These are phyloP conservation scores for Semnornis frantzii DNA, from an alignment of 2,113 vertebrate species.

Conservation along the genomic window DNA sequence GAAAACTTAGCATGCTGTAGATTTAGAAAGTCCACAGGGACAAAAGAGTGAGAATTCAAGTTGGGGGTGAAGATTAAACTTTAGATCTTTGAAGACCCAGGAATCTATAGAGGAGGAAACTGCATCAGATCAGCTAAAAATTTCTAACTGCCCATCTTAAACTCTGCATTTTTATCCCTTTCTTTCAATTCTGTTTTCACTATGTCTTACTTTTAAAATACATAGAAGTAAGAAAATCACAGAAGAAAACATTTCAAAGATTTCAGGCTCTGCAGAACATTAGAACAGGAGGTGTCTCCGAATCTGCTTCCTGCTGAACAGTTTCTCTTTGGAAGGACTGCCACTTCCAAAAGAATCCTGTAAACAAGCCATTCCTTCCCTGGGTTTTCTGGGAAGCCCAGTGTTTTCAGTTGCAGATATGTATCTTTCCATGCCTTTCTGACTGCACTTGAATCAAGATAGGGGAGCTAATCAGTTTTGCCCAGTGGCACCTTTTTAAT, in stretches of 20 bases:
- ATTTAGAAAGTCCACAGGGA: background rate
- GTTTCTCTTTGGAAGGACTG: background rate
- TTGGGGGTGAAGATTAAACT: background rate
- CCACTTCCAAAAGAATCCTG: background rate
- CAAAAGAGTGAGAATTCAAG: background rate
- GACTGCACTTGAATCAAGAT: background rate
- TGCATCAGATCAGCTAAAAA: background rate
- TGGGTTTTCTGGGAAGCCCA: background rate
- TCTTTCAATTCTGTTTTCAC: background rate
- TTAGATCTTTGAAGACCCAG: background rate
- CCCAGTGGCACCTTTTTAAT: background rate
- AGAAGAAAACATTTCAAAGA: background rate
- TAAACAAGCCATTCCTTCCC: background rate
- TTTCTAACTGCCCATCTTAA: background rate
- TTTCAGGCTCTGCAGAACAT: background rate
- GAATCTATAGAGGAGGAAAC: background rate
- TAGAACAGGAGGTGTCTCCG: background rate
- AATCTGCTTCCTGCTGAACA: background rate
- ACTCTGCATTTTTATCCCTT: background rate
- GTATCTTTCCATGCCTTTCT: background rate
- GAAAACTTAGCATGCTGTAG: rapidly evolving
- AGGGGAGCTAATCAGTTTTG: background rate
- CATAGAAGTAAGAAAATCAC: background rate
- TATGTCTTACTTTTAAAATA: background rate
- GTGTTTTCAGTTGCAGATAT: background rate